Evolutionary conservation across 2,797 vertebrate genomes (phyloP), one percentile per base, ranked within the genome.

Genomic region (Falco cherrug): DNA sequence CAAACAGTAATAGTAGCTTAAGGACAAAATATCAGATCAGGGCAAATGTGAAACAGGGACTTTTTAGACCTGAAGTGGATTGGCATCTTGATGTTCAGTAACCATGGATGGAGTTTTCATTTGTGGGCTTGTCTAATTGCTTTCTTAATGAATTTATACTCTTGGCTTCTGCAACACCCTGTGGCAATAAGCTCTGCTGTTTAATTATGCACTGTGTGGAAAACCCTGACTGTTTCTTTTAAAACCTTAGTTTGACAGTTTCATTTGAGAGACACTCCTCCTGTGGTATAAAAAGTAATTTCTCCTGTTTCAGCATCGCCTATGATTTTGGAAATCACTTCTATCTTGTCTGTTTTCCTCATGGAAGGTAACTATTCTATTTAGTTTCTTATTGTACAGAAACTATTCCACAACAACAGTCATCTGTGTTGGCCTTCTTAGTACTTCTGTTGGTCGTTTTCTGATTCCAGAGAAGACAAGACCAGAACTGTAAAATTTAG

Each of bases 121-220:
- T 51, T 67, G 39, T 76, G 80, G 92, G 84, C n/a, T 83, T 74
- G 64, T 87, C 78, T 93, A 94, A 96, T 89, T 84, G 41, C 53
- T 96, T 92, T 91, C 84, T 93, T 90, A 96, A 88, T 0, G 0
- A 68, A 91, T 92, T 96, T 87, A 64, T 94, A 45, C 28, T 84
- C 64, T 86, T 90, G 81, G 64, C 41, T 94, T 90, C 60, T 2
- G 0, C 53, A 93, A 39, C 54, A 76, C 61, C 80, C 80, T 73
- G 37, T 89, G 80, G 83, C 86, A 84, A 48, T 61, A 81, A 92
- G 39, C 26, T 92, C 86, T 77, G 51, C 48, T 80, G 31, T 89
- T 94, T 85, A 87, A 89, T 92, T 94, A 89, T 53, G 45, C 22
- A 15, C 81, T 67, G 20, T 17, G 28, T 69, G 60, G 64, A 91